Evolutionary conservation across 2,888 invertebrate species (phyloP).

Genomic region (Cremastinae sp.): DNA sequence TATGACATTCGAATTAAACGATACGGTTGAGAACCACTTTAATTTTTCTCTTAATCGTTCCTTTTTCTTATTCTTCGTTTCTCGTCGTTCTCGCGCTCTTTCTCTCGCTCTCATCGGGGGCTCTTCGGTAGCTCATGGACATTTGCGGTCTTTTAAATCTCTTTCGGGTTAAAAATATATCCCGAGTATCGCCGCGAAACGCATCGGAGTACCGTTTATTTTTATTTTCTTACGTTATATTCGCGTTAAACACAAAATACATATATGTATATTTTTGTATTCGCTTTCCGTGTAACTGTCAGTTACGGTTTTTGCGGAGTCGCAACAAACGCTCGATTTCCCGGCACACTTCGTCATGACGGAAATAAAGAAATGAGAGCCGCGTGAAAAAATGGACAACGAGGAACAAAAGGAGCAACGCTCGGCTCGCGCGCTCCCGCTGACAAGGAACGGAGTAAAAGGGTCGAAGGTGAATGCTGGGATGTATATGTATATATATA

Average conservation of each 20-base stretch:
- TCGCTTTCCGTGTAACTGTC: conserved; percentile 32
- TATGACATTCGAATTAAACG: background rate
- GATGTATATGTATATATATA: conserved; percentile 8
- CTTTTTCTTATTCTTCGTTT: conserved; percentile 32
- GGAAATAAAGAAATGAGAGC: conserved; percentile 23
- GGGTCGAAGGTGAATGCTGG: conserved; percentile 48
- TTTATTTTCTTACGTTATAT: background rate
- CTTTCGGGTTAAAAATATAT: conserved; percentile 71
- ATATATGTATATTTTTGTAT: conserved; percentile 40
- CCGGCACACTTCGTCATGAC: conserved; percentile 58
- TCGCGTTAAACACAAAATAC: conserved; percentile 1
- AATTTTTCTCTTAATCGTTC: conserved; percentile 43
- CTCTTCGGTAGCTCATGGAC: conserved; percentile 46
- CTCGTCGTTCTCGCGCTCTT: background rate
- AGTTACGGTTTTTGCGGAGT: conserved; percentile 37
- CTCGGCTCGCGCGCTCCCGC: conserved; percentile 41
- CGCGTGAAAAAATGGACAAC: conserved; percentile 9
- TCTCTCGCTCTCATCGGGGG: conserved; percentile 30
- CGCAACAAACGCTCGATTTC: conserved; percentile 59
- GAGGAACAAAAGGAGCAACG: conserved; percentile 32
- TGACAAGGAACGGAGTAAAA: conserved; percentile 53
- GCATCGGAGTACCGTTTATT: conserved; percentile 1
- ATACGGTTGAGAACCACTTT: conserved; percentile 6
- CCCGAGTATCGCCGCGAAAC: conserved; percentile 57
- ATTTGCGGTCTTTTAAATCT: conserved; percentile 63